Conservation (phyloP, 2,113 vertebrate genomes). For the Syngnathoides biaculeatus region DNA sequence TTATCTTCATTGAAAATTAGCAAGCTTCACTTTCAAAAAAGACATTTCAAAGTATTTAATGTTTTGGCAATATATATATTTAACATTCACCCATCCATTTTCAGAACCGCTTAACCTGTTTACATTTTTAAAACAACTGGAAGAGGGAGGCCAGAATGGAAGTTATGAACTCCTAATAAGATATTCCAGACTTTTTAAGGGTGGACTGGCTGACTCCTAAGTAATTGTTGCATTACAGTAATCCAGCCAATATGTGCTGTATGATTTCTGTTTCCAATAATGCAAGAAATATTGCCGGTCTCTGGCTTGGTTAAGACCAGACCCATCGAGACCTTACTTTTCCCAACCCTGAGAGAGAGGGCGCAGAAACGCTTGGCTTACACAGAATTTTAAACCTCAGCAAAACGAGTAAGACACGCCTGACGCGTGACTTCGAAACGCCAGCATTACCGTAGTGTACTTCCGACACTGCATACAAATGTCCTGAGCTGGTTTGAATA, state of each 20-base stretch:
- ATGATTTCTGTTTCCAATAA: too few species aligned
- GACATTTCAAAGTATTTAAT: too few species aligned
- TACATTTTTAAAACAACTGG: too few species aligned
- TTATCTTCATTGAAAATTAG: too few species aligned
- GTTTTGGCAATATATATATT: too few species aligned
- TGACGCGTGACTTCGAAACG: not conserved
- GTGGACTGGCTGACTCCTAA: not conserved
- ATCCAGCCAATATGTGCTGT: not conserved
- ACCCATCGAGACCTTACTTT: not conserved
- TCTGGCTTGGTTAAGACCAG: not conserved
- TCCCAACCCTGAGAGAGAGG: not conserved
- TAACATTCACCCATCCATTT: too few species aligned
- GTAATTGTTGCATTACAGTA: not conserved
- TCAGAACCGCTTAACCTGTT: too few species aligned
- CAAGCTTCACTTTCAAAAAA: too few species aligned
- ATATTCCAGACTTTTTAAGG: too few species aligned
- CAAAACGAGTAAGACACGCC: not conserved
- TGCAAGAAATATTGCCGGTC: not conserved
- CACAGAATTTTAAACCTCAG: not conserved
- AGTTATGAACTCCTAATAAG: too few species aligned
- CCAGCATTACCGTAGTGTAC: not conserved
- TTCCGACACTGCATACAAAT: not conserved
- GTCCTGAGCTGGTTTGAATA: slow-evolving; percentile 1
- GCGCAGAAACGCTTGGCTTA: not conserved
- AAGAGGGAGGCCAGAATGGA: too few species aligned